Base-by-base conservation (phyloP, 2,797 vertebrate genomes). In the Protosalanx chinensis region DNA sequence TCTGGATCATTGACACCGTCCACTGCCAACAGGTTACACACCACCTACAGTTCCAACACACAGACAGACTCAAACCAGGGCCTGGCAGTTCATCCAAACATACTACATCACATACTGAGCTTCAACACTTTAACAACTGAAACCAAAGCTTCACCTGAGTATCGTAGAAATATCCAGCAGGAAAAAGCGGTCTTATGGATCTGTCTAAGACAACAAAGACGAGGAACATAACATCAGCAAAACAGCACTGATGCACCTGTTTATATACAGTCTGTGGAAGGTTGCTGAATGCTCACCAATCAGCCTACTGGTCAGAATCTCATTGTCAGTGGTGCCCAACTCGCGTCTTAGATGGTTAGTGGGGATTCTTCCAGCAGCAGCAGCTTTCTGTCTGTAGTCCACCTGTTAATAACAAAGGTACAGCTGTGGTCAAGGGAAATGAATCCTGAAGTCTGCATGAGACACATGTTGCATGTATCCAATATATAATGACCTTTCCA, bases 341-440 rank as follows among this genome's bases (percentile, higher is more conserved):
- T 99, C 98, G 86, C 97, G 91, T 77, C 97, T 92, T 64, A 99
- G 85, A 76, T 99, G 91, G 86, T 98, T 99, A 16, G 96, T 99
- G 56, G 97, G 98, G 85, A 99, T 99, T 82, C 97, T 94, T 79
- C 98, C 98, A 12, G 97, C 96, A 73, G 98, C 98, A 5, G 98
- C 98, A 75, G 95, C 95, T 88, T 99, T 99, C 88, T 98, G 97
- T 62, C 95, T 93, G 82, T 98, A 99, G 84, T 99, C 97, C 81
- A 99, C 98, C 98, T 99, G 88, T 81, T 46, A 72, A 62, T 72
- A 33, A 79, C 1, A 2, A 4, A 72, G 1, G 60, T 30, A 75
- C 0, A 72, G 53, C 29, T 68, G 8, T 57, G 23, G 65, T 2
- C 65, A 53, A 32, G 23, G 46, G 64, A 51, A 27, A 7, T 67